phyloP scores from a whole-genome alignment of 2,113 vertebrate species.

The Willisornis vidua region DNA sequence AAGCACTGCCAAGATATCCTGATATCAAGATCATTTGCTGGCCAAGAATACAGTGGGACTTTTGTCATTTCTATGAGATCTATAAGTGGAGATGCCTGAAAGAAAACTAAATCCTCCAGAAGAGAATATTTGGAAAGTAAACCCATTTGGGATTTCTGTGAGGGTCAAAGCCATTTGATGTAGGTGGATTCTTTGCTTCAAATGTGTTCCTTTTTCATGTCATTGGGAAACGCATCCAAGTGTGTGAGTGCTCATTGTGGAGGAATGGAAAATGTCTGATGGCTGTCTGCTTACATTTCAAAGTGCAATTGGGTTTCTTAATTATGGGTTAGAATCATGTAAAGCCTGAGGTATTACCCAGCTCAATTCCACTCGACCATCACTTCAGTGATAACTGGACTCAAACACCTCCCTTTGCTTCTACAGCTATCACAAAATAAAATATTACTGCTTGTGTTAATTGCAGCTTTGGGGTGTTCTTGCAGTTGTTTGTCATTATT shows the following conservation, averaged over 20 bases:
- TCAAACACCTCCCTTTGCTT: background rate
- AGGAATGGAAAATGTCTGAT: background rate
- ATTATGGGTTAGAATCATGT: background rate
- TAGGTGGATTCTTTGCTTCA: background rate
- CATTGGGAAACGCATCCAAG: background rate
- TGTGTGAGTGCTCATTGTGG: background rate
- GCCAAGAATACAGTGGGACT: background rate
- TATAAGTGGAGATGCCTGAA: background rate
- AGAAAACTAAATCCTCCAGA: background rate
- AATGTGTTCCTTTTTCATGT: background rate
- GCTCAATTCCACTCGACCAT: background rate
- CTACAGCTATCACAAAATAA: background rate
- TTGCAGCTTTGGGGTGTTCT: background rate
- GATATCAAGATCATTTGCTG: slow-evolving; percentile 2
- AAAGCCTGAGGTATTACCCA: background rate
- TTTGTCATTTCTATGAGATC: background rate
- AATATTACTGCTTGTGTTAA: background rate
- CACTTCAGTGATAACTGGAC: background rate
- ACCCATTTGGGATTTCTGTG: background rate
- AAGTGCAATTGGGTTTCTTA: background rate
- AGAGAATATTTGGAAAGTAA: background rate
- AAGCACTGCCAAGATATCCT: background rate
- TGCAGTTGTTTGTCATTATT: background rate
- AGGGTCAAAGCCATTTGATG: background rate
- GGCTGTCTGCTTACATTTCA: background rate